phyloP scores from a whole-genome alignment of 2,888 invertebrate genomes.

The Halocaridina rubra region DNA sequence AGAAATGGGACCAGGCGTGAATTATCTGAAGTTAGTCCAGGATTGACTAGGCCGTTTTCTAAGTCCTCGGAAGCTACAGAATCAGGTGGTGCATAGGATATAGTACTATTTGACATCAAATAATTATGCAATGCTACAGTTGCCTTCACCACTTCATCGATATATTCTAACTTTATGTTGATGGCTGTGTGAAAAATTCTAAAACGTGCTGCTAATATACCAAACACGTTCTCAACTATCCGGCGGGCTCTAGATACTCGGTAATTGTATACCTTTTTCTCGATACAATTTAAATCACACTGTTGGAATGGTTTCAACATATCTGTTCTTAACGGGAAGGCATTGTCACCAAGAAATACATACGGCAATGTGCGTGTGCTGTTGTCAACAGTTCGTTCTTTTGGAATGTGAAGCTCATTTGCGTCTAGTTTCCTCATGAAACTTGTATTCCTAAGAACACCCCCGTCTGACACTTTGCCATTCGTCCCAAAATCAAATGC shows the following conservation, averaged over 20 bases:
- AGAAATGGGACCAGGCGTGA: no score
- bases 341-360: constrained; percentile 9
- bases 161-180: not conserved
- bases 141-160: not conserved
- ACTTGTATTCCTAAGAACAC: not conserved
- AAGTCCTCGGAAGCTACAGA: no score
- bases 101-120: no score
- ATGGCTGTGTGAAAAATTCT: not conserved
- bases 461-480: constrained; percentile 9
- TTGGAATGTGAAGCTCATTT: not conserved
- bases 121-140: not conserved
- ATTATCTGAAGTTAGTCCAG: no score
- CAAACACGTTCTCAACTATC: not conserved
- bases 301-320: not conserved
- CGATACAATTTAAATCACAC: not conserved
- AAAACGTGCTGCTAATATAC: not conserved
- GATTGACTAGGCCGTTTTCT: no score
- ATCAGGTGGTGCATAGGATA: no score
- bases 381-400: not conserved
- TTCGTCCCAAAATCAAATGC: constrained; percentile 9
- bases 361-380: not conserved
- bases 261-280: not conserved
- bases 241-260: constrained; percentile 11
- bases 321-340: not conserved
- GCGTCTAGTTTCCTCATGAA: not conserved